These are phyloP conservation scores for Diglossa brunneiventris DNA, from an alignment of 2,113 vertebrate species.

Conservation along the genomic window DNA sequence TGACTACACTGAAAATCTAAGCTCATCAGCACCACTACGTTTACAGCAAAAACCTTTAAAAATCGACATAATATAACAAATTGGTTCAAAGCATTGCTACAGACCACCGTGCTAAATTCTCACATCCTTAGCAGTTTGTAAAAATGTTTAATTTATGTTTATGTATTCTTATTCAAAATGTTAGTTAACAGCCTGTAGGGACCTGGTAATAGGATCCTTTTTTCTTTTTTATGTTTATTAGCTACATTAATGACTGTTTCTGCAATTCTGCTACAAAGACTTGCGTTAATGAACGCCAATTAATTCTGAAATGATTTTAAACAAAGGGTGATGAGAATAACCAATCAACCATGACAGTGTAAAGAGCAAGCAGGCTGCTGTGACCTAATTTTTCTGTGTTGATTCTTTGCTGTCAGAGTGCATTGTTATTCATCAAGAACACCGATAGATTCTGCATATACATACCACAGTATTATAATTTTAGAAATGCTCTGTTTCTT, in stretches of 20 bases:
- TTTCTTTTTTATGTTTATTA: slow-evolving; percentile 88
- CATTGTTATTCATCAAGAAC: slow-evolving; percentile 58
- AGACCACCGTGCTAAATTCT: slow-evolving; percentile 72
- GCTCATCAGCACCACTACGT: slow-evolving; percentile 11
- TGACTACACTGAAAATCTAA: background rate
- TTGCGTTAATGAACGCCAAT: slow-evolving; percentile 85
- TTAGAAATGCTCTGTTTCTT: background rate
- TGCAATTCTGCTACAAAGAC: slow-evolving; percentile 80
- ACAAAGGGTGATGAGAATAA: slow-evolving; percentile 86
- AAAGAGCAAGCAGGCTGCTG: slow-evolving; percentile 73
- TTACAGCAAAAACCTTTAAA: slow-evolving; percentile 38
- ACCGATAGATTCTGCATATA: slow-evolving; percentile 56
- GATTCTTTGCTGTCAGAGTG: slow-evolving; percentile 71
- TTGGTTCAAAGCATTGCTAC: slow-evolving; percentile 63
- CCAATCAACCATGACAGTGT: slow-evolving; percentile 82
- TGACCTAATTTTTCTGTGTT: slow-evolving; percentile 78
- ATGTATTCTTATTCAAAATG: slow-evolving; percentile 82
- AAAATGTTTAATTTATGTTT: slow-evolving; percentile 85
- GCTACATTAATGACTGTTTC: slow-evolving; percentile 85
- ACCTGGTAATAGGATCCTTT: slow-evolving; percentile 80
- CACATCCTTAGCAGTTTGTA: slow-evolving; percentile 77
- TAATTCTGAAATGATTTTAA: slow-evolving; percentile 88
- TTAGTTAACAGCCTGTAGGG: slow-evolving; percentile 83
- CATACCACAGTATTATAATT: background rate
- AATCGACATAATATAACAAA: slow-evolving; percentile 51